Evolutionary conservation across 2,888 invertebrate genomes (phyloP).

Genomic region (Hipparchia sbordonii): DNA sequence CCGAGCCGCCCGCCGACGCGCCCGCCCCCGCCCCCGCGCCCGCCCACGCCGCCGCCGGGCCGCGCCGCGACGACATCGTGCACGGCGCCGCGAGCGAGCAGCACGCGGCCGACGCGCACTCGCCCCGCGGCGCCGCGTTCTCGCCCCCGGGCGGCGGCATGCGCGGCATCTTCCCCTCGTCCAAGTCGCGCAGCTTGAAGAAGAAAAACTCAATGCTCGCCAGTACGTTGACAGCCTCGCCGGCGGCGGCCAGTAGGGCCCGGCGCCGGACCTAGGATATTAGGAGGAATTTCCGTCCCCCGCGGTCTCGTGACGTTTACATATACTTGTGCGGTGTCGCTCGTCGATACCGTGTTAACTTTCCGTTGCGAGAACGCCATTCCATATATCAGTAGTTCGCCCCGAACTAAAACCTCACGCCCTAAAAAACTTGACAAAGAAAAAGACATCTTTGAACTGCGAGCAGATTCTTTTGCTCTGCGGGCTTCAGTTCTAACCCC

Average conservation of each 20-base stretch:
- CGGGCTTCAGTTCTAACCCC: too few species aligned
- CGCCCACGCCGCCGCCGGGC: slow-evolving; percentile 18
- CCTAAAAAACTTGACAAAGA: not conserved
- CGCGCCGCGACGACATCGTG: not conserved
- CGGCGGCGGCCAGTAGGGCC: too few species aligned
- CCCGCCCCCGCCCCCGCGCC: slow-evolving; percentile 14
- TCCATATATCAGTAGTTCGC: too few species aligned
- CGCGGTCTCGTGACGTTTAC: too few species aligned
- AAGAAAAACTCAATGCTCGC: slow-evolving; percentile 89
- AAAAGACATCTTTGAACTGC: too few species aligned
- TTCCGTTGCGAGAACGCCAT: too few species aligned
- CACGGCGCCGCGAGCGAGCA: slow-evolving; percentile 36
- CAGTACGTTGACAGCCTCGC: slow-evolving; percentile 79
- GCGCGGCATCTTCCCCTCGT: slow-evolving; percentile 81
- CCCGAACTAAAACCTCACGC: too few species aligned
- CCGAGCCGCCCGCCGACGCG: slow-evolving; percentile 36
- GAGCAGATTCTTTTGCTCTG: too few species aligned
- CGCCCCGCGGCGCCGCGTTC: slow-evolving; percentile 43
- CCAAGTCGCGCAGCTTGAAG: slow-evolving; percentile 85
- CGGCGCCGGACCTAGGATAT: too few species aligned
- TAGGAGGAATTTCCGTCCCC: too few species aligned
- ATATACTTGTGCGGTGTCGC: too few species aligned
- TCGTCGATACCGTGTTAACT: too few species aligned
- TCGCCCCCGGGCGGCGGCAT: slow-evolving; percentile 77
- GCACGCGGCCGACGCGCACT: slow-evolving; percentile 38